Conservation (phyloP, 1,140 invertebrate genomes). For the Epicauta chinensis region DNA sequence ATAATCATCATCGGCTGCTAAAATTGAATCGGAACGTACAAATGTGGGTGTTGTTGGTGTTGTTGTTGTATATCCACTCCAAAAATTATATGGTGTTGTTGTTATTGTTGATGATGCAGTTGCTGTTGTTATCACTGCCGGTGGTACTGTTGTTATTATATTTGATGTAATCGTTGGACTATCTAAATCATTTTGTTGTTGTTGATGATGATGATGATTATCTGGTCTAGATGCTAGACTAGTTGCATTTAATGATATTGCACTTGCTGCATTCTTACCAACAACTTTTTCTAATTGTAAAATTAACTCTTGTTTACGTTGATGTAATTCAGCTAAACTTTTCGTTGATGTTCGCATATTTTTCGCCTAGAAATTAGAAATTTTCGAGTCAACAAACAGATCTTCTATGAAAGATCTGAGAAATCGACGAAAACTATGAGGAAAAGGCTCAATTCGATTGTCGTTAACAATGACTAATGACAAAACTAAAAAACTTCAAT, state of each 20-base stretch:
- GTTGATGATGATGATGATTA: too few species aligned
- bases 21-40: slow-evolving; percentile 55
- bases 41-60: slow-evolving; percentile 45
- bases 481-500: too few species aligned
- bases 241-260: slow-evolving; percentile 39
- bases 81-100: slow-evolving; percentile 39
- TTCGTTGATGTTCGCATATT: slow-evolving; percentile 35
- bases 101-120: too few species aligned
- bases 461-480: too few species aligned
- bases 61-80: slow-evolving; percentile 38
- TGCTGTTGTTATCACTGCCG: slow-evolving; percentile 17
- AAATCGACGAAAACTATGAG: too few species aligned
- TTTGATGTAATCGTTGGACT: slow-evolving; percentile 39
- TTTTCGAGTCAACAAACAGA: too few species aligned
- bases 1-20: slow-evolving; percentile 66
- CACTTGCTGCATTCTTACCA: slow-evolving; percentile 47
- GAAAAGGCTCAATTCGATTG: too few species aligned
- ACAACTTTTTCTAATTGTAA: slow-evolving; percentile 60
- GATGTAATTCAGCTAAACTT: slow-evolving; percentile 55
- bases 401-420: too few species aligned
- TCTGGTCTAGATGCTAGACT: slow-evolving; percentile 39
- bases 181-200: slow-evolving; percentile 42
- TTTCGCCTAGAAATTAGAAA: slow-evolving; percentile 23
- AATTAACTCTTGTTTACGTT: slow-evolving; percentile 60
- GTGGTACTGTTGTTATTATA: slow-evolving; percentile 39